A percentile compares a stretch with the other conserved stretches of the same genome.
These are phyloP conservation scores for Scolopax rusticola DNA, from an alignment of 2,797 vertebrate species.

Conservation along the genomic window DNA sequence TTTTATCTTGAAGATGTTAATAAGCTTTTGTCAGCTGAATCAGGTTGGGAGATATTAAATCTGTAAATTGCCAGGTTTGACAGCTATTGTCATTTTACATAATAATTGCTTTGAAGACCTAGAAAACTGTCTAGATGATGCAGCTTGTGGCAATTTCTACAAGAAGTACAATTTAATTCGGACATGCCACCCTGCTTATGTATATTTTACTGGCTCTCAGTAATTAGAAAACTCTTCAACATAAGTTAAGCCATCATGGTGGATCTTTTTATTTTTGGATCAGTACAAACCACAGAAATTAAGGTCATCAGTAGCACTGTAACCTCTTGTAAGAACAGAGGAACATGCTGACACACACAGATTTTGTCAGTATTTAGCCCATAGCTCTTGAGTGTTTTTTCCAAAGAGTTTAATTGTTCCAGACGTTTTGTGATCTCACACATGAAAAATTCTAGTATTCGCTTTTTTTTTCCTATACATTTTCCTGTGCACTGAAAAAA, in stretches of 20 bases:
- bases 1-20: slow-evolving; percentile 30
- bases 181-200: not conserved
- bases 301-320: not conserved
- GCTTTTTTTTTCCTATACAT: not conserved
- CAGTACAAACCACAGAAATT: not conserved
- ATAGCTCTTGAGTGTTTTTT: not conserved
- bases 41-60: not conserved
- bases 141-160: not conserved
- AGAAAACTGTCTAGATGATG: not conserved
- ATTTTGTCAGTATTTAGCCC: not conserved
- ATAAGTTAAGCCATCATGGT: fast-evolving
- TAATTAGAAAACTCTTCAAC: not conserved
- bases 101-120: not conserved
- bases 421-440: not conserved
- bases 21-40: slow-evolving; percentile 5
- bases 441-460: not conserved
- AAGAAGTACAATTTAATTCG: not conserved
- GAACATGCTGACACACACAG: not conserved
- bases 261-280: not conserved
- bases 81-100: not conserved
- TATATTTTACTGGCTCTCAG: not conserved
- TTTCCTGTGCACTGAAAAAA: not conserved
- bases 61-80: not conserved
- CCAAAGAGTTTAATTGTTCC: not conserved
- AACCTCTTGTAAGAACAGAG: not conserved